These are phyloP conservation scores for Hippocampus mohnikei DNA, from an alignment of 2,113 vertebrate genomes.

Conservation along the genomic window DNA sequence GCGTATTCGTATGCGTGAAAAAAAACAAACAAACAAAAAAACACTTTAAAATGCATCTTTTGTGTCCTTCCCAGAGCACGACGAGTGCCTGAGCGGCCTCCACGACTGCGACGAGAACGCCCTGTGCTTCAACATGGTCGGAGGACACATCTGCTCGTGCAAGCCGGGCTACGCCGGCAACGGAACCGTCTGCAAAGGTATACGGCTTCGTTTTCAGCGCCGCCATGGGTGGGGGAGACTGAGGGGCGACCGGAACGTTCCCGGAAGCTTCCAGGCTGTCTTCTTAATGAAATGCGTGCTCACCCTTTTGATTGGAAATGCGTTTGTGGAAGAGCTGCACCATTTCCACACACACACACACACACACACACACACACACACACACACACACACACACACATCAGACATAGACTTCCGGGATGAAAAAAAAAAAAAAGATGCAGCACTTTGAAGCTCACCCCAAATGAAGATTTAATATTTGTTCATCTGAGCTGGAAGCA, in stretches of 20 bases:
- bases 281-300: neutral
- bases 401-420: neutral
- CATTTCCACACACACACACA: constrained; percentile 3
- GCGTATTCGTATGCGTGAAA: neutral
- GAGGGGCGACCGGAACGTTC: neutral
- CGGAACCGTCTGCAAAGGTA: constrained; percentile 93
- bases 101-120: constrained; percentile 95
- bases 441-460: neutral
- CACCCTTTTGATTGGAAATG: constrained; percentile 34
- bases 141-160: constrained; percentile 94
- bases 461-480: constrained; percentile 15
- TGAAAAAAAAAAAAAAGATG: neutral
- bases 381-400: neutral
- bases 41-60: neutral
- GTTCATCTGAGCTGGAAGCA: neutral
- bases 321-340: constrained; percentile 23
- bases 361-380: neutral
- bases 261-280: neutral
- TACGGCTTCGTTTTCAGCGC: constrained; percentile 7
- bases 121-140: constrained; percentile 93
- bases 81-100: constrained; percentile 89
- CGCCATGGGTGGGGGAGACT: neutral
- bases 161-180: constrained; percentile 93
- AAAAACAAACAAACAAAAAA: neutral
- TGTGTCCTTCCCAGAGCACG: constrained; percentile 79